Percentiles rank a stretch among this genome's conserved stretches.
Evolutionary conservation across 2,113 vertebrate genomes (phyloP).

Genomic region (Ciconia maguari): DNA sequence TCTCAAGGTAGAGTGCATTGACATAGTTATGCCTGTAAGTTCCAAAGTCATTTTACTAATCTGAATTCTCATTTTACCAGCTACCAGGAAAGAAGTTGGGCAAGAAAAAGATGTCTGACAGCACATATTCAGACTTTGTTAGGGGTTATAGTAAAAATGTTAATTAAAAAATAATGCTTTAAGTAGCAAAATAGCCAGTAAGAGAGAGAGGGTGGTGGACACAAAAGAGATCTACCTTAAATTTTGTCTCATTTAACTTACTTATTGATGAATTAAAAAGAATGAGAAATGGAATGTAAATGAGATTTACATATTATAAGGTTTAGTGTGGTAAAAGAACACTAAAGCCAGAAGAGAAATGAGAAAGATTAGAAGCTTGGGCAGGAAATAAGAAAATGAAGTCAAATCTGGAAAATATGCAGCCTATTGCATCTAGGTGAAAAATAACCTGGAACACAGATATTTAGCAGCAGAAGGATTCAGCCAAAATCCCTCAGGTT

Average conservation of each 20-base stretch:
- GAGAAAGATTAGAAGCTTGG: not conserved
- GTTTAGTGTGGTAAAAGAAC: not conserved
- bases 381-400: not conserved
- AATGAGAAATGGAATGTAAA: not conserved
- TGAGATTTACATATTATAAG: not conserved
- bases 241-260: not conserved
- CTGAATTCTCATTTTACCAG: not conserved
- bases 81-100: not conserved
- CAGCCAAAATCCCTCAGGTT: not conserved
- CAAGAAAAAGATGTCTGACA: not conserved
- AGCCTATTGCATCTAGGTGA: not conserved
- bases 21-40: not conserved
- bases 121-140: not conserved
- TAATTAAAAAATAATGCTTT: not conserved
- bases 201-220: not conserved
- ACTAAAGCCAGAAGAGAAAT: not conserved
- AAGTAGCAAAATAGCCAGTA: not conserved
- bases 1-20: not conserved
- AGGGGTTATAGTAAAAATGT: not conserved
- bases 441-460: not conserved
- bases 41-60: not conserved
- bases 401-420: not conserved
- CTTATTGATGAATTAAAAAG: not conserved
- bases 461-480: not conserved
- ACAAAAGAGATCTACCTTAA: not conserved